Base-by-base conservation (phyloP, 2,797 vertebrate genomes). In the Lacerta bilineata region DNA sequence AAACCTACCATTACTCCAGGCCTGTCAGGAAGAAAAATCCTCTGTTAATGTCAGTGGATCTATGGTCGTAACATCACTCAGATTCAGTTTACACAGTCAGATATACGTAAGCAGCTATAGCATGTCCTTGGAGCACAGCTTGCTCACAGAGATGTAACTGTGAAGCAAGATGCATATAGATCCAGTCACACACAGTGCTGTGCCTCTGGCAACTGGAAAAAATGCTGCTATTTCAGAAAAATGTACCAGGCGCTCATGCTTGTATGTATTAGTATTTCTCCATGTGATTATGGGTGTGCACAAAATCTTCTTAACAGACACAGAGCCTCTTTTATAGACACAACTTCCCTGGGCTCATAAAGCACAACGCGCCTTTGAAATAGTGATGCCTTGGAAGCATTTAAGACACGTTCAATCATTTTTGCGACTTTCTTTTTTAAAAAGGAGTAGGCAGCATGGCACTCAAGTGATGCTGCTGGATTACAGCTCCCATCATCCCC, bases 341-440 rank as follows among this genome's bases (percentile, higher is more conserved):
- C 46, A 41, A 68, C 25, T 9, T 23, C 10, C 20, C 25, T 55
- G 15, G 76, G 36, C 29, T 82, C 79, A 27, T 50, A 86, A n/a
- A n/a, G 15, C 23, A 72, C 50, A 80, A 81, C 79, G 50, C 8
- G 8, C n/a, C 13, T 61, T 39, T 81, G 2, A 82, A 81, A 7
- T 0, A n/a, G 0, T 0, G 0, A 11, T 39, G 20, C 43, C 91
- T 86, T 85, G 69, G 79, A 91, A 90, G 1, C 0, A 0, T 27
- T 81, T 91, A 43, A 43, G 74, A 71, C 84, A 41, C 43, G 29
- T 9, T 39, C 6, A 41, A 75, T 36, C 15, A n/a, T 85, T 33
- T 71, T 81, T 41, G 36, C 61, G 80, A 25, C 8, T 27, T 84
- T 75, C 64, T 87, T 84, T 78, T 87, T 84, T 78, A 85, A 71